phyloP scores from a whole-genome alignment of 2,888 invertebrate genomes.

The Metellina segmentata region DNA sequence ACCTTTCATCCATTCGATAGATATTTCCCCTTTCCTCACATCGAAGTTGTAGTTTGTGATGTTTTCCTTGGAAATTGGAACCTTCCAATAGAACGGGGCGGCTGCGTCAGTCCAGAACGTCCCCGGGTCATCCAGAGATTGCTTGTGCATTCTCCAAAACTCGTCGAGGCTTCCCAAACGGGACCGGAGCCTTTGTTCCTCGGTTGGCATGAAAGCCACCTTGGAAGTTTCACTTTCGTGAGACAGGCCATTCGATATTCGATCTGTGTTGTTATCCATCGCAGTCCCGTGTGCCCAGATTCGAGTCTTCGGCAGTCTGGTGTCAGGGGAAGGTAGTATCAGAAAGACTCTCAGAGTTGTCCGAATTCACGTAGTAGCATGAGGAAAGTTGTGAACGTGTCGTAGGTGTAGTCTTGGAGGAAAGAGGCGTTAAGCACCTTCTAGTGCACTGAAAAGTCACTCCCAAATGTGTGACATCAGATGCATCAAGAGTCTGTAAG shows the following conservation, averaged over 20 bases:
- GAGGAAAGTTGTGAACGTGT: background rate
- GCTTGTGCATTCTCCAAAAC: constrained; percentile 91
- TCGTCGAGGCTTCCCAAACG: constrained; percentile 83
- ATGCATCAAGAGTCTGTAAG: background rate
- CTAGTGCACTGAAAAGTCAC: no score
- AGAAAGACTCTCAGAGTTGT: background rate
- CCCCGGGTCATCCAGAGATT: constrained; percentile 93
- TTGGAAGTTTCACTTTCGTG: background rate
- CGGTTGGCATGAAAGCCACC: constrained; percentile 33
- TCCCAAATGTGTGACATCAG: background rate
- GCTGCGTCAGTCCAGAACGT: constrained; percentile 96
- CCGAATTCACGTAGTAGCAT: background rate
- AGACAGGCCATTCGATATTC: constrained; percentile 1
- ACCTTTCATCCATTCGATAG: constrained; percentile 96
- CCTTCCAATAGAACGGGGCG: constrained; percentile 95
- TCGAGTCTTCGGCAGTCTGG: background rate
- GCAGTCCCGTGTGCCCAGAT: background rate
- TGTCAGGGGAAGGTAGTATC: background rate
- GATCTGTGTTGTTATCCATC: constrained; percentile 40
- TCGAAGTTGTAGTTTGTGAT: constrained; percentile 97
- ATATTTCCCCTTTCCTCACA: constrained; percentile 92
- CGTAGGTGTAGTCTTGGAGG: background rate
- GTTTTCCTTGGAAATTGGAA: constrained; percentile 83
- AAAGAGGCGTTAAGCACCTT: background rate
- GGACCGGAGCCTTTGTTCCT: constrained; percentile 33